Evolutionary conservation across 2,797 vertebrate species (phyloP), one percentile per base, ranked within the genome.

Genomic region (Rhabdomys pumilio): DNA sequence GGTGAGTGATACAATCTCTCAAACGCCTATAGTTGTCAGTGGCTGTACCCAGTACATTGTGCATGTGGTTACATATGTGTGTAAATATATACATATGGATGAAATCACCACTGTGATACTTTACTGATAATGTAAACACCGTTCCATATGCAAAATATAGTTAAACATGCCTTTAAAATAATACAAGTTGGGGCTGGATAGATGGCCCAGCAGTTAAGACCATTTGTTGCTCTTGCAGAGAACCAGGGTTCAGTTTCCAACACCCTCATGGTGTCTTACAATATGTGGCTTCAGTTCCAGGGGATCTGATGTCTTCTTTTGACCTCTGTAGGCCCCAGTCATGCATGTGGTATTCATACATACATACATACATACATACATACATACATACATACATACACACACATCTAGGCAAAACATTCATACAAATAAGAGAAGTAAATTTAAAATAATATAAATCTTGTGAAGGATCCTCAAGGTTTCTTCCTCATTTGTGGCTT

Each of bases 101-200:
- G 67, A 96, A 90, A 86, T 94, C 50, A 50, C 55, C 87, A 72
- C 22, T 61, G n/a, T 72, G 34, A 69, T 86, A 50, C 59, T 79
- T 91, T 96, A 89, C 47, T 53, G 53, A 92, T 92, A 75, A 92
- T 53, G 2, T 85, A 89, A 96, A 67, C 94, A 72, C 26, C 57
- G 59, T 55, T 20, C 12, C 44, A 34, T 15, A 19, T 67, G 80
- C 57, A 90, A 91, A 93, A 53, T 6, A 57, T 41, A 96, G 83
- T 22, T 63, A 29, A 76, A 90, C 96, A 75, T 69, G 19, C 20
- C 47, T 82, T 91, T 53, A 88, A 38, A 95, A 77, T 59, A 89
- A 20, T 90, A 47, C 3, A 57, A 59, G 19, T 1, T 50, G 19
- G 38, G 29, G 31, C 29, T 85, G 44, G 29, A 29, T 50, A 65